Conservation (phyloP, 2,113 vertebrate genomes). For the Tor tambroides region DNA sequence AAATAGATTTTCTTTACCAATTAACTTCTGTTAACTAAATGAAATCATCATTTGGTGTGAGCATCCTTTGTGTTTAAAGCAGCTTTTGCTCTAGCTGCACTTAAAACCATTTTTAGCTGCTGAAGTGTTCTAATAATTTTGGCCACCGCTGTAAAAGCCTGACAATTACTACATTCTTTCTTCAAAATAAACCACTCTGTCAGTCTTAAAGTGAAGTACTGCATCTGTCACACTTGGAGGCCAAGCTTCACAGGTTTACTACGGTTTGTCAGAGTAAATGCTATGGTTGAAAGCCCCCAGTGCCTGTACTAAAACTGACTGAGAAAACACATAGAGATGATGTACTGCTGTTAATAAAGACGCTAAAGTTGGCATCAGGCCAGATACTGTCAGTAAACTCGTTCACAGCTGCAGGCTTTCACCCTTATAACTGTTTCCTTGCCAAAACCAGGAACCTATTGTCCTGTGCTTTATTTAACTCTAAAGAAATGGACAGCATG, state of each 20-base stretch:
- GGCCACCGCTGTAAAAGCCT: too few species aligned
- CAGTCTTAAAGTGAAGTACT: background rate
- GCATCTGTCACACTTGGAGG: background rate
- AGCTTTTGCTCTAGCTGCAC: too few species aligned
- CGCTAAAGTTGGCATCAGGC: background rate
- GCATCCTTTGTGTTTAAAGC: too few species aligned
- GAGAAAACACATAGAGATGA: background rate
- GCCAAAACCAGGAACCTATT: background rate
- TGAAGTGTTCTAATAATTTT: too few species aligned
- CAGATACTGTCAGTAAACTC: background rate
- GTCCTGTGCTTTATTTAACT: slow-evolving; percentile 18
- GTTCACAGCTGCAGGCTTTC: background rate
- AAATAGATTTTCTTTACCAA: too few species aligned
- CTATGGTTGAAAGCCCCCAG: background rate
- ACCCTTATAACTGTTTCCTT: background rate
- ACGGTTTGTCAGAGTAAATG: background rate
- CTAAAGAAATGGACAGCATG: background rate
- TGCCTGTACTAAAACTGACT: background rate
- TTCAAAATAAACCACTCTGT: background rate
- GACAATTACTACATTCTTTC: too few species aligned
- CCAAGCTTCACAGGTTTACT: background rate
- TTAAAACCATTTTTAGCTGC: too few species aligned
- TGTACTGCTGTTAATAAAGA: background rate
- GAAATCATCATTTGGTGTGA: too few species aligned
- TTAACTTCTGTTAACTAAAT: too few species aligned